Evolutionary conservation across 2,888 invertebrate genomes (phyloP).

Genomic region (Sinodicranocentrus sp.): DNA sequence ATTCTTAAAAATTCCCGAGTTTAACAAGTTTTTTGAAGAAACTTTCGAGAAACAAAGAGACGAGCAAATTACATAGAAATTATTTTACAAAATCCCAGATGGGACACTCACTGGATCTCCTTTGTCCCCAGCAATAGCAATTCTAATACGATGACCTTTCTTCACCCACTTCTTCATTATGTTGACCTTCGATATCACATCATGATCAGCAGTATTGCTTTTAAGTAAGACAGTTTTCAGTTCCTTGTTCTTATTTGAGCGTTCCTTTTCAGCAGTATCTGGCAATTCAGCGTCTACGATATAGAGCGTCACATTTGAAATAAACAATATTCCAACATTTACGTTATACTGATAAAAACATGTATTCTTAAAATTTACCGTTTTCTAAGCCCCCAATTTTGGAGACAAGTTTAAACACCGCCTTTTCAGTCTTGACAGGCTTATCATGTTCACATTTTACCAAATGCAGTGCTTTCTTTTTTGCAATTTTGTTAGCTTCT

Average conservation of each 20-base stretch:
- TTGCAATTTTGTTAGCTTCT: conserved; percentile 73
- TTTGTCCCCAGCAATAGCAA: conserved; percentile 66
- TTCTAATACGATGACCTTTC: conserved; percentile 68
- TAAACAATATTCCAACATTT: too few relatives aligned
- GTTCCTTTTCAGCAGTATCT: conserved; percentile 17
- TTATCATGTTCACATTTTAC: conserved; percentile 42
- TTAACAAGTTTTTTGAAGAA: too few relatives aligned
- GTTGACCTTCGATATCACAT: conserved; percentile 66
- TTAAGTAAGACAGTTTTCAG: conserved; percentile 69
- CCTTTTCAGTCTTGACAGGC: conserved; percentile 57
- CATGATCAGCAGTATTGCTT: conserved; percentile 70
- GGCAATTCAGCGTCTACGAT: not conserved
- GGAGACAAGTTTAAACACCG: conserved; percentile 67
- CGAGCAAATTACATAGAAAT: too few relatives aligned
- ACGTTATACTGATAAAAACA: too few relatives aligned
- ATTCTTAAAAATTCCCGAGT: too few relatives aligned
- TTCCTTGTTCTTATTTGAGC: conserved; percentile 65
- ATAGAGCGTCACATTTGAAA: not conserved
- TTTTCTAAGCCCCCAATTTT: not conserved
- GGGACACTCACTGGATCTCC: conserved; percentile 65
- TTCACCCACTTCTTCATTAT: conserved; percentile 68
- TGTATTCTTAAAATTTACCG: too few relatives aligned
- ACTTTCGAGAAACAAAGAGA: too few relatives aligned
- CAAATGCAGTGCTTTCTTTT: conserved; percentile 63
- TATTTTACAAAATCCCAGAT: not conserved